These are phyloP conservation scores for Ophioderma brevispina DNA, from an alignment of 35 echinoderm and acorn worm species.

Conservation along the genomic window DNA sequence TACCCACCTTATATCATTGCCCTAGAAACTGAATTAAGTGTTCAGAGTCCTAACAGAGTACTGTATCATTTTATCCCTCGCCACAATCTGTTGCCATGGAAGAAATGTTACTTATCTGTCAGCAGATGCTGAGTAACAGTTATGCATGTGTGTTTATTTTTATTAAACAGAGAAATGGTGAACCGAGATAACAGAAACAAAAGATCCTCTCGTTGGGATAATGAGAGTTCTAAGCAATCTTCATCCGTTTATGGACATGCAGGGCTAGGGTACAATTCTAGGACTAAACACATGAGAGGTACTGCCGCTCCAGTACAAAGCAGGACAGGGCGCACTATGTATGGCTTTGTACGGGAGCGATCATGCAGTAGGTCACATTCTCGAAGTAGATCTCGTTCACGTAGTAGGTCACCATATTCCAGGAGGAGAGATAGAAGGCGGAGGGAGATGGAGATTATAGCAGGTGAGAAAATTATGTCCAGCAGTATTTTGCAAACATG, in stretches of 20 bases:
- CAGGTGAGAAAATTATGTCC: conserved; percentile 18
- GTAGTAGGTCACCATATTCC: conserved; percentile 53
- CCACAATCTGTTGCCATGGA: too few species aligned
- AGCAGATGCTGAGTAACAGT: too few species aligned
- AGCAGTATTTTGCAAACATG: too few species aligned
- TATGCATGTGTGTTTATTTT: too few species aligned
- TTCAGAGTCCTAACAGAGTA: too few species aligned
- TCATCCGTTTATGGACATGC: background rate
- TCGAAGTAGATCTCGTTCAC: conserved; percentile 1
- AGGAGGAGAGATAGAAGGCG: conserved; percentile 54
- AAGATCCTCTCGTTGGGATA: background rate
- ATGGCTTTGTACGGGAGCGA: conserved; percentile 56
- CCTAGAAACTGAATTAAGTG: too few species aligned
- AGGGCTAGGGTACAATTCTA: background rate
- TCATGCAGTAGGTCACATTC: conserved; percentile 62
- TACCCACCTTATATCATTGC: too few species aligned
- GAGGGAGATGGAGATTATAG: too few species aligned
- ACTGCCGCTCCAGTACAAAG: conserved; percentile 12
- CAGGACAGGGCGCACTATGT: conserved; percentile 41
- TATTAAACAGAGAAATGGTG: background rate
- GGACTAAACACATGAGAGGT: background rate
- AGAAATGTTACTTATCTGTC: too few species aligned
- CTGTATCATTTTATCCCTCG: too few species aligned
- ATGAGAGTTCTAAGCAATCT: background rate
- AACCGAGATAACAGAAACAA: background rate